Evolutionary conservation across 2,113 vertebrate genomes (phyloP).

Genomic region (Campylomormyrus tamandua): DNA sequence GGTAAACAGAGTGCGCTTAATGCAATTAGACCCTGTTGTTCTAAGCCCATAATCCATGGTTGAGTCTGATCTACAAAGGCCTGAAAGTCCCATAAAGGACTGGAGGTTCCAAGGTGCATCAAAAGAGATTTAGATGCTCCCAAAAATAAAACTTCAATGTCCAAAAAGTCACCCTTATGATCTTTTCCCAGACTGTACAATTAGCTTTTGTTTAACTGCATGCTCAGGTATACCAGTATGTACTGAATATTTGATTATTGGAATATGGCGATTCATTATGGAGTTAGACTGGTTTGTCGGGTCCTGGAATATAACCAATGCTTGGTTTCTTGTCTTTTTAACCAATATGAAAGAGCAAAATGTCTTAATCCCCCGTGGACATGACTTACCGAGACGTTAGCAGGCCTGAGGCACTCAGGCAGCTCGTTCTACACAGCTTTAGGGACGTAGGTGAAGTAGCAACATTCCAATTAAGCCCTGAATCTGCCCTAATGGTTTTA

Average conservation of each 20-base stretch:
- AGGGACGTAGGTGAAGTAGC: conserved; percentile 9
- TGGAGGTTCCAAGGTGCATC: conserved; percentile 12
- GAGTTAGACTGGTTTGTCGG: neutral
- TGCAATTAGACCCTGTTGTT: conserved; percentile 15
- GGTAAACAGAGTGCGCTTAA: conserved; percentile 16
- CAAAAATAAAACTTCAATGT: conserved; percentile 18
- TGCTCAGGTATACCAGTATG: neutral
- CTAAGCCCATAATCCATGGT: conserved; percentile 17
- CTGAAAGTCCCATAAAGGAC: conserved; percentile 12
- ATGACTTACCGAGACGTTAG: neutral
- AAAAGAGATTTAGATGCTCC: conserved; percentile 18
- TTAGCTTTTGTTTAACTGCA: neutral
- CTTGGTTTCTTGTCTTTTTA: neutral
- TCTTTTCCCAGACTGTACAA: conserved; percentile 6
- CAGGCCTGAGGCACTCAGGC: neutral
- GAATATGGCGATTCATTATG: neutral
- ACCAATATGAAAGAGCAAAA: neutral
- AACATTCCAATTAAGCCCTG: conserved; percentile 20
- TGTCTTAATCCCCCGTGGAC: neutral
- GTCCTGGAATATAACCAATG: neutral
- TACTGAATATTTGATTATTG: neutral
- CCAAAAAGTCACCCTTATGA: conserved; percentile 8
- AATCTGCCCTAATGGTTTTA: conserved; percentile 25
- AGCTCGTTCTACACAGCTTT: neutral
- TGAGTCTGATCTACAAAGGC: conserved; percentile 12